phyloP scores from a whole-genome alignment of 2,113 vertebrate genomes.

The Melanostigma gelatinosum region DNA sequence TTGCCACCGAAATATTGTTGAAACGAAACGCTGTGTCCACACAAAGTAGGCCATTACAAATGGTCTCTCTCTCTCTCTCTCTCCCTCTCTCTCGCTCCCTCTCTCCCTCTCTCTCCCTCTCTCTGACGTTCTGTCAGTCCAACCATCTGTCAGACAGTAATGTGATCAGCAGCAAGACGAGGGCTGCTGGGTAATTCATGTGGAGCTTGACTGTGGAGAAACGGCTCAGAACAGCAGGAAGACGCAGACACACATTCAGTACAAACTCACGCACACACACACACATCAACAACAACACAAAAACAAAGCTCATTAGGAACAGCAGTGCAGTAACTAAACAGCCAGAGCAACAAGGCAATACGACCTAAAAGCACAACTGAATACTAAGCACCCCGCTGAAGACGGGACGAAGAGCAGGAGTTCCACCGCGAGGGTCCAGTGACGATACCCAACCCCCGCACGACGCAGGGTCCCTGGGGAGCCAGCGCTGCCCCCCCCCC shows the following conservation, averaged over 20 bases:
- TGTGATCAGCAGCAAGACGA: slow-evolving; percentile 49
- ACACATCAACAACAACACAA: neutral
- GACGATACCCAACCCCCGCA: slow-evolving; percentile 5
- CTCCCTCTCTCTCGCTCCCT: no score
- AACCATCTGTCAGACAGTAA: slow-evolving; percentile 61
- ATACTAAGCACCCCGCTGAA: slow-evolving; percentile 37
- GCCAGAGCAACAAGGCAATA: slow-evolving; percentile 48
- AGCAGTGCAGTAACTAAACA: slow-evolving; percentile 49
- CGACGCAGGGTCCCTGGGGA: neutral
- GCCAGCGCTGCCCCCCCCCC: neutral
- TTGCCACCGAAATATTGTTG: slow-evolving; percentile 25
- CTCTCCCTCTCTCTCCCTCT: neutral
- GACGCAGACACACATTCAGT: slow-evolving; percentile 2
- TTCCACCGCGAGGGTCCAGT: neutral
- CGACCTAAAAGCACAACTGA: slow-evolving; percentile 77
- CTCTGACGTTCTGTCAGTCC: slow-evolving; percentile 27
- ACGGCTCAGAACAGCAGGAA: slow-evolving; percentile 30
- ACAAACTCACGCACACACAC: neutral
- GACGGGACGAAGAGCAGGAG: slow-evolving; percentile 5
- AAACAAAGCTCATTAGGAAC: slow-evolving; percentile 64
- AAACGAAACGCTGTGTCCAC: slow-evolving; percentile 43
- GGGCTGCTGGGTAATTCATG: slow-evolving; percentile 64
- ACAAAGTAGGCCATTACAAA: slow-evolving; percentile 34
- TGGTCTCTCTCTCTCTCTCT: neutral
- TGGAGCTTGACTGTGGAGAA: slow-evolving; percentile 54